Percentiles rank a stretch among this genome's conserved stretches.
phyloP scores from a whole-genome alignment of 2,888 invertebrate species.

The Clistopyga incitator region DNA sequence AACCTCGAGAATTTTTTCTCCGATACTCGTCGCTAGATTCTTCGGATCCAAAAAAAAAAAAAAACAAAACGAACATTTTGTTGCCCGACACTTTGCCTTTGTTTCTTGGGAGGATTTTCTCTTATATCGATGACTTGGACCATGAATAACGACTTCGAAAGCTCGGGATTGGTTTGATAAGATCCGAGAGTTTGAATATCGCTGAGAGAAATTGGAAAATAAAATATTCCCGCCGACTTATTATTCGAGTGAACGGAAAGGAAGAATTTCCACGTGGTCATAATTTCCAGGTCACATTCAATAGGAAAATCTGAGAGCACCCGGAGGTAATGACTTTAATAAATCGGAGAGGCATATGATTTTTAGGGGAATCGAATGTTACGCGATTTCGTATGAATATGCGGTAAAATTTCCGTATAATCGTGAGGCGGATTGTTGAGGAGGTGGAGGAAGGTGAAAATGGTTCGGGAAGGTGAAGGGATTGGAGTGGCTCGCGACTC shows the following conservation, averaged over 20 bases:
- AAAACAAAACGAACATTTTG: constrained; percentile 36
- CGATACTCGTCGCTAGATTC: constrained; percentile 25
- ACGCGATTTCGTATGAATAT: neutral
- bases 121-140: no score
- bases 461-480: neutral
- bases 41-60: no score
- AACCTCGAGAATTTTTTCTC: constrained; percentile 18
- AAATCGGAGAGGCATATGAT: neutral
- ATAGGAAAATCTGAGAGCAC: neutral
- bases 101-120: neutral
- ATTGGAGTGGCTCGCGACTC: neutral
- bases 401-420: no score
- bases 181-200: no score
- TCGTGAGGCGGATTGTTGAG: neutral
- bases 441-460: neutral
- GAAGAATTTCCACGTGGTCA: no score
- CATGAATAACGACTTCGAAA: no score
- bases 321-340: neutral
- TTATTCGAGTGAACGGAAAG: no score
- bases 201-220: no score
- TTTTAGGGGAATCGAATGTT: neutral
- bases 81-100: neutral
- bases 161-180: no score
- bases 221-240: no score
- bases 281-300: no score